Percentiles rank a stretch among this genome's conserved stretches.
Evolutionary conservation across 2,113 vertebrate genomes (phyloP).

Genomic region (Halichoeres trimaculatus): DNA sequence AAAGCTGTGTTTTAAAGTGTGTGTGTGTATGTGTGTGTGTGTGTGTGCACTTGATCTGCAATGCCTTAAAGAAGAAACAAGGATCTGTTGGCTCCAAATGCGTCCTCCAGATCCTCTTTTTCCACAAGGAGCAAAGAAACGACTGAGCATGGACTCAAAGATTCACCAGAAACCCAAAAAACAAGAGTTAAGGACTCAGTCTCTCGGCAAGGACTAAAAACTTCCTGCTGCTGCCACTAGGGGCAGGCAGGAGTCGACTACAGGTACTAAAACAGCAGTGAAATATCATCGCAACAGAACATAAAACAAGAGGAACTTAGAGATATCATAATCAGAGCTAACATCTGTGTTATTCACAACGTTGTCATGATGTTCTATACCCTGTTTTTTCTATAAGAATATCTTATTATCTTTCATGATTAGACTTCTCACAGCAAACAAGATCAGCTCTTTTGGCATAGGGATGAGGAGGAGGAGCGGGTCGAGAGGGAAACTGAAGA

Average conservation of each 20-base stretch:
- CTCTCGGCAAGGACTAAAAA: slow-evolving; percentile 39
- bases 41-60: slow-evolving; percentile 46
- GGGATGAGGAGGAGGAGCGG: slow-evolving; percentile 46
- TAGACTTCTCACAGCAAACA: slow-evolving; percentile 80
- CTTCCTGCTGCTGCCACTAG: slow-evolving; percentile 59
- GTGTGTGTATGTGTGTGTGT: slow-evolving; percentile 21
- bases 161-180: slow-evolving; percentile 63
- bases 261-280: slow-evolving; percentile 69
- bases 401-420: slow-evolving; percentile 80
- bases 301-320: slow-evolving; percentile 65
- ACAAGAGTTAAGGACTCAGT: slow-evolving; percentile 64
- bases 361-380: slow-evolving; percentile 83
- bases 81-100: slow-evolving; percentile 53
- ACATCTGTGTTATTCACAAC: slow-evolving; percentile 81
- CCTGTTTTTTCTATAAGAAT: slow-evolving; percentile 82
- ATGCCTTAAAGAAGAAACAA: slow-evolving; percentile 58
- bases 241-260: slow-evolving; percentile 60
- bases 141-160: slow-evolving; percentile 59
- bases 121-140: slow-evolving; percentile 66
- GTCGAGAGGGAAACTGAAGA: slow-evolving; percentile 8
- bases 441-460: slow-evolving; percentile 71
- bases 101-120: slow-evolving; percentile 57
- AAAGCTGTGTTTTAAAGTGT: slow-evolving; percentile 27
- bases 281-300: slow-evolving; percentile 63
- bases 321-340: slow-evolving; percentile 70